A percentile compares a stretch with the other conserved stretches of the same genome.
phyloP scores from a whole-genome alignment of 2,113 vertebrate genomes.

The Xiphophorus hellerii region DNA sequence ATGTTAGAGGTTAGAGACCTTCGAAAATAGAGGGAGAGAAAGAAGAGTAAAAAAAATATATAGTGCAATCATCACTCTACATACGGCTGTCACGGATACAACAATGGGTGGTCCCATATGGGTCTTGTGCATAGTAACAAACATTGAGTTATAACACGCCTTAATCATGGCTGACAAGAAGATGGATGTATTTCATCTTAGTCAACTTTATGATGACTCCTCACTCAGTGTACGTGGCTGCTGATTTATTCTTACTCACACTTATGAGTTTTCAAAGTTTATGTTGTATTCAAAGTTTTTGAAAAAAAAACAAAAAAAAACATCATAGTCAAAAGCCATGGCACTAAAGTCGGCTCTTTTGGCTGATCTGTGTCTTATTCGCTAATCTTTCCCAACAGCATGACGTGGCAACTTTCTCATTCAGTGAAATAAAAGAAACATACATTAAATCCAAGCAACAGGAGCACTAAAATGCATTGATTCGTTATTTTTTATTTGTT shows the following conservation, averaged over 20 bases:
- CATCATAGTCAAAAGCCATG: conserved; percentile 55
- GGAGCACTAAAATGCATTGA: background rate
- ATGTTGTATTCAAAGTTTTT: conserved; percentile 37
- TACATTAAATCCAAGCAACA: background rate
- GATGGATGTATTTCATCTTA: conserved; percentile 72
- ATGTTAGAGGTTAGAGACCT: conserved; percentile 65
- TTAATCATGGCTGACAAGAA: conserved; percentile 67
- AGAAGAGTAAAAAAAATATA: conserved; percentile 45
- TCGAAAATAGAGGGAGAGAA: conserved; percentile 38
- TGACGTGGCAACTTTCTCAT: conserved; percentile 22
- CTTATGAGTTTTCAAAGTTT: conserved; percentile 36
- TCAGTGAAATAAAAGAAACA: background rate
- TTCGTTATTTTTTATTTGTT: background rate
- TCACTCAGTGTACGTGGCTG: conserved; percentile 44
- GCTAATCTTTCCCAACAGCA: conserved; percentile 14
- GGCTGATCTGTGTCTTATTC: conserved; percentile 9
- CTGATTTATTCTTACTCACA: conserved; percentile 32
- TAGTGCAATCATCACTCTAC: conserved; percentile 67
- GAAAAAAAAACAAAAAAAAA: conserved; percentile 39
- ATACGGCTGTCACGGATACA: conserved; percentile 72
- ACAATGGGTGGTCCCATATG: conserved; percentile 71
- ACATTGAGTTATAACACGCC: conserved; percentile 55
- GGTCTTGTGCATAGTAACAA: conserved; percentile 57
- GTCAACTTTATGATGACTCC: conserved; percentile 62
- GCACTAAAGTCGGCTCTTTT: conserved; percentile 45